Evolutionary conservation across 2,888 invertebrate genomes (phyloP).

Genomic region (Mylabris sibirica): DNA sequence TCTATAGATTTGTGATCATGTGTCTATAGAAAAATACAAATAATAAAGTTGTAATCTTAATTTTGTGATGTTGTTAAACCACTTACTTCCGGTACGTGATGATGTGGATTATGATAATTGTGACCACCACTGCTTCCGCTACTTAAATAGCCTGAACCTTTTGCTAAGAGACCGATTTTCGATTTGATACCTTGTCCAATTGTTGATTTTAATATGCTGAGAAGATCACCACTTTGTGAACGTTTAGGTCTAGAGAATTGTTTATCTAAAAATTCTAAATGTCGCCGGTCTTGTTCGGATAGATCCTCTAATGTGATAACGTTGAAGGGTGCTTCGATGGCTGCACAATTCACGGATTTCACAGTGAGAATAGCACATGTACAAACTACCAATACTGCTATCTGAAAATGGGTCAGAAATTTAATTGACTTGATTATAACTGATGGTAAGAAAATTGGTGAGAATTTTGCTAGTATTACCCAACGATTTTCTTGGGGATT

Average conservation of each 20-base stretch:
- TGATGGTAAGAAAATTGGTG: constrained; percentile 13
- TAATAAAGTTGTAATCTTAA: no score
- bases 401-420: constrained; percentile 41
- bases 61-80: no score
- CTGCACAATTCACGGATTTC: constrained; percentile 37
- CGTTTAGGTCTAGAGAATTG: constrained; percentile 53
- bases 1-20: constrained; percentile 54
- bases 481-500: no score
- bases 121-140: constrained; percentile 64
- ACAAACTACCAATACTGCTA: constrained; percentile 40
- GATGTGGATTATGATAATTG: constrained; percentile 51
- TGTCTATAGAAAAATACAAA: constrained; percentile 39
- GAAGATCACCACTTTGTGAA: constrained; percentile 48
- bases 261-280: constrained; percentile 46
- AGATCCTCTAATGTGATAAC: constrained; percentile 50
- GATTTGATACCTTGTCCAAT: constrained; percentile 62
- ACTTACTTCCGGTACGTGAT: constrained; percentile 39
- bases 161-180: constrained; percentile 66
- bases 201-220: constrained; percentile 42
- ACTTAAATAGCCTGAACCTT: constrained; percentile 65
- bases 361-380: constrained; percentile 32
- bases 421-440: background rate
- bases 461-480: background rate
- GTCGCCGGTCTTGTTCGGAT: constrained; percentile 45
- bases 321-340: constrained; percentile 48